Evolutionary conservation across 2,113 vertebrate species (phyloP).

Genomic region (Aleadryas rufinucha): DNA sequence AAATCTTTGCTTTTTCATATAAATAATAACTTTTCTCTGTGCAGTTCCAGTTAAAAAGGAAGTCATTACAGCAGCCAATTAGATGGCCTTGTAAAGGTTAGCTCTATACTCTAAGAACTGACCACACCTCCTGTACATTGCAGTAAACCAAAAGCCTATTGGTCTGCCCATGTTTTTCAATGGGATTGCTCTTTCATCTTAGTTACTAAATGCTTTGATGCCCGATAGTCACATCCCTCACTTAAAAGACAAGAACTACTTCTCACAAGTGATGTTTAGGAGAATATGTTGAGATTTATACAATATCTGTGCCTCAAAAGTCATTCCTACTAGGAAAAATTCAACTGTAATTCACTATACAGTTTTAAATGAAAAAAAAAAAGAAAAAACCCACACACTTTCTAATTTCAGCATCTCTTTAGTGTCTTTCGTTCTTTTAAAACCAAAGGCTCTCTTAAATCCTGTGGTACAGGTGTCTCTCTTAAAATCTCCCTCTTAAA

Average conservation of each 20-base stretch:
- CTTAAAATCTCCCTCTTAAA: neutral
- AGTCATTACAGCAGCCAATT: neutral
- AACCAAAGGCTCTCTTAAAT: neutral
- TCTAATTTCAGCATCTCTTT: neutral
- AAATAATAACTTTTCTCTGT: neutral
- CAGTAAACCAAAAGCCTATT: neutral
- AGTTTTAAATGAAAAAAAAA: neutral
- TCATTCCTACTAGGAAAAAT: neutral
- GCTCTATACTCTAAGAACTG: neutral
- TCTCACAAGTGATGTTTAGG: neutral
- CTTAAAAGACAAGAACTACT: neutral
- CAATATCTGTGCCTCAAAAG: neutral
- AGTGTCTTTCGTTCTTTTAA: neutral
- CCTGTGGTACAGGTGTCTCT: neutral
- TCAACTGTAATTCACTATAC: neutral
- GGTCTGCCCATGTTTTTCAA: neutral
- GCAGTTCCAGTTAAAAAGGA: neutral
- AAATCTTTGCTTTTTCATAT: neutral
- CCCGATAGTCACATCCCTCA: neutral
- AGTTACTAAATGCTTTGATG: neutral
- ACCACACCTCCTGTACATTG: neutral
- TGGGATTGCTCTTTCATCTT: neutral
- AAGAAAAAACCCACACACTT: neutral
- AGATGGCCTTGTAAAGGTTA: neutral
- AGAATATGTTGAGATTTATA: neutral